A percentile compares a stretch with the other conserved stretches of the same genome.
phyloP scores from a whole-genome alignment of 2,888 invertebrate genomes.

The Trimorus sp. region DNA sequence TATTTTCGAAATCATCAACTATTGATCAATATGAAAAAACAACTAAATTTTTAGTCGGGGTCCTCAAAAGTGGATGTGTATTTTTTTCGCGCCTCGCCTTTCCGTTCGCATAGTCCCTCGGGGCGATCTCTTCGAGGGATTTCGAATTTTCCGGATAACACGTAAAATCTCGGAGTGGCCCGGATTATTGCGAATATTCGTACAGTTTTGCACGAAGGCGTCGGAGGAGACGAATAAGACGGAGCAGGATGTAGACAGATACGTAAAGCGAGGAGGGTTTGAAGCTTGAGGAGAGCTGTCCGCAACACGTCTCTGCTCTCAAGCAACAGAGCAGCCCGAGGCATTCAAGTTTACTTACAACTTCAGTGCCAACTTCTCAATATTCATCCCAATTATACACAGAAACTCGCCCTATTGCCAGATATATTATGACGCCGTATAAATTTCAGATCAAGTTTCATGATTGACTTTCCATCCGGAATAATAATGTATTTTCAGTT shows the following conservation, averaged over 20 bases:
- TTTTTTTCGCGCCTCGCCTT: constrained; percentile 51
- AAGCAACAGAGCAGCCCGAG: constrained; percentile 79
- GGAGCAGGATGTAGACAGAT: constrained; percentile 70
- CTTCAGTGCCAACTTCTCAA: constrained; percentile 82
- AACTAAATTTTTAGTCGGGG: too few species aligned
- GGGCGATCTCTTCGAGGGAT: constrained; percentile 60
- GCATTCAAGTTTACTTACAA: constrained; percentile 81
- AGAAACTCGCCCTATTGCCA: constrained; percentile 64
- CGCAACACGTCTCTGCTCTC: constrained; percentile 82
- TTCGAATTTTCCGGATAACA: constrained; percentile 62
- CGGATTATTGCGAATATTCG: constrained; percentile 76
- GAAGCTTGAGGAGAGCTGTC: constrained; percentile 76
- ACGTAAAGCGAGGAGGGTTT: constrained; percentile 71
- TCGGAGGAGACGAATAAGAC: constrained; percentile 62
- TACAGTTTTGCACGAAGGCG: constrained; percentile 73
- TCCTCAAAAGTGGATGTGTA: constrained; percentile 43
- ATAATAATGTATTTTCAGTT: constrained; percentile 61
- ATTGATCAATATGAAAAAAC: too few species aligned
- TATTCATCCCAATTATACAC: constrained; percentile 81
- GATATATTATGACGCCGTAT: constrained; percentile 65
- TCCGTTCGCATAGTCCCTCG: constrained; percentile 53
- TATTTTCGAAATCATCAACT: too few species aligned
- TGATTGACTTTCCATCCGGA: constrained; percentile 67
- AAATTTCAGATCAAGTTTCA: constrained; percentile 66
- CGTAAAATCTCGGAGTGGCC: constrained; percentile 65